These are phyloP conservation scores for Clupea harengus DNA, from an alignment of 2,113 vertebrate genomes.

Conservation along the genomic window DNA sequence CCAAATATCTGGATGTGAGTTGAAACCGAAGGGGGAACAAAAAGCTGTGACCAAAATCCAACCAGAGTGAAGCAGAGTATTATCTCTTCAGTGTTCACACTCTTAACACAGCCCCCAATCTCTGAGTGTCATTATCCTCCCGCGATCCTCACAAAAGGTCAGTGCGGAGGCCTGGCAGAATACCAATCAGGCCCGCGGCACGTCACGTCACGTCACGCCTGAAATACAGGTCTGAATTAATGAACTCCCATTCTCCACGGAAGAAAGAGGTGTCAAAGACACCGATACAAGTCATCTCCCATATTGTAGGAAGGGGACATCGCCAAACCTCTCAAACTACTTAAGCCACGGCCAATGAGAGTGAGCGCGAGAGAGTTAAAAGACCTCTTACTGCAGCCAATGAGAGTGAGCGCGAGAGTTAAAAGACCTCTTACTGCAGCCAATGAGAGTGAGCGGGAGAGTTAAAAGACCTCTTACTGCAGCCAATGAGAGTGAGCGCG, in stretches of 20 bases:
- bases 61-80: background rate
- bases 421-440: no score
- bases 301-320: background rate
- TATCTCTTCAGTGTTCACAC: no score
- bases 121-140: background rate
- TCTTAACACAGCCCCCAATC: background rate
- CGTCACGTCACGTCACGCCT: background rate
- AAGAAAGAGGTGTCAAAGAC: background rate
- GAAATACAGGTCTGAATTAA: background rate
- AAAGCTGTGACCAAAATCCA: background rate
- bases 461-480: no score
- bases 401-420: no score
- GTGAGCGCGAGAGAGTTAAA: no score
- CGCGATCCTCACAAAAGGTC: background rate
- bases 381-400: no score
- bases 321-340: no score
- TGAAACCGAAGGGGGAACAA: background rate
- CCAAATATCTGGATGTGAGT: background rate
- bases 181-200: background rate
- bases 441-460: no score
- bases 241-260: background rate
- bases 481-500: no score
- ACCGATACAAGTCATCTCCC: background rate
- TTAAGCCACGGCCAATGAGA: no score
- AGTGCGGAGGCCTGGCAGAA: background rate